Base-by-base conservation (phyloP, 2,888 invertebrate species). In the Scaptomyza tumidula region DNA sequence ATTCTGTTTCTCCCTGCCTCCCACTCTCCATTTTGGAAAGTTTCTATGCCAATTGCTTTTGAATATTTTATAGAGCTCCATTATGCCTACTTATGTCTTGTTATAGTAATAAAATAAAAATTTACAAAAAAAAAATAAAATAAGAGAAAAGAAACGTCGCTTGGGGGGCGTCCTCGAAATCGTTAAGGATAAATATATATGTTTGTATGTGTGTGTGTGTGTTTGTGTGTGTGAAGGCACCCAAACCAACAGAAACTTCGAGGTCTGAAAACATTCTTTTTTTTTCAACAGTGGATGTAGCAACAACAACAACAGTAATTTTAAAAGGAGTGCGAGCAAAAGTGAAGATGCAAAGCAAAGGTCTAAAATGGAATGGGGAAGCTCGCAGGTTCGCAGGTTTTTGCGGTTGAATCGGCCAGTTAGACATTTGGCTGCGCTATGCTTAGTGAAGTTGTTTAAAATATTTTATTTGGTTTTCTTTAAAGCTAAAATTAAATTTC, bases 81-180 rank as follows among this genome's bases (percentile, higher is more conserved):
- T 89, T 89, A 89, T 86, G 89, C 81, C 90, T 90, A 90, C 89
- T 89, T 89, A 89, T 89, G 84, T 84, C 84, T 90, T 89, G 90
- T 90, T 88, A 89, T 88, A 88, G 90, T 87, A 90, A 89, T 90
- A 86, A 90, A 89, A 89, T 89, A 84, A 88, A 88, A 89, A 90
- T 84, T 88, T 88, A 72, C 84, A 80, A 33, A 2, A 88, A 86
- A 52, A 84, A 50, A 37, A 39, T 54, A 0, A 7, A 14, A n/a
- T 0, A 39, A 70, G 10, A 16, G 6, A 10, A 10, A 88, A 86
- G 46, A 86, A 49, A 46, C 37, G 56, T 66, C 52, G 58, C 43
- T 29, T 19, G 46, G 54, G 24, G 49, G 75, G 13, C 29, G 58
- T 69, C 35, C 71, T 61, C 46, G 55, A 77, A 80, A 67, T 71